These are phyloP conservation scores for Holothuria leucospilota DNA, from an alignment of 53 echinoderm and acorn worm species.

Conservation along the genomic window DNA sequence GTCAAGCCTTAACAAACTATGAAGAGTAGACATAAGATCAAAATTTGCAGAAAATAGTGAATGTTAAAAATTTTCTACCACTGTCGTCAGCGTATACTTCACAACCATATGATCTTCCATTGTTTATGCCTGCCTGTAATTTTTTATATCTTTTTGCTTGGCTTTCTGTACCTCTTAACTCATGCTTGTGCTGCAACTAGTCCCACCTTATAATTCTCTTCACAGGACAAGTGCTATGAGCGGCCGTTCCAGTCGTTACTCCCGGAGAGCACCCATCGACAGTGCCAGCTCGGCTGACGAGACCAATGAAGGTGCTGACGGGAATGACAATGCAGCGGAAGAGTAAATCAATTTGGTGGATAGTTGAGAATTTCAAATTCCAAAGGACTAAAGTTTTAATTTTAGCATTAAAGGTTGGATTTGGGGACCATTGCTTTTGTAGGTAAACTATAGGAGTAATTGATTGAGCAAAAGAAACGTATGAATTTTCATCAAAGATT, in stretches of 20 bases:
- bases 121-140: not conserved
- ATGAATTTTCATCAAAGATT: not conserved
- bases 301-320: constrained; percentile 52
- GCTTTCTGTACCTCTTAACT: not conserved
- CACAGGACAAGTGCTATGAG: constrained; percentile 13
- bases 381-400: no score
- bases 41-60: no score
- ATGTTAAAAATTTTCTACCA: no score
- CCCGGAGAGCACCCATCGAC: constrained; percentile 54
- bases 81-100: no score
- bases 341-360: constrained; percentile 8
- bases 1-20: no score
- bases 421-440: constrained; percentile 18
- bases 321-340: constrained; percentile 55
- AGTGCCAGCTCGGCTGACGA: constrained; percentile 73
- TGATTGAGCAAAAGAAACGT: not conserved
- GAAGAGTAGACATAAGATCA: no score
- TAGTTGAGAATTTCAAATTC: no score
- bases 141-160: not conserved
- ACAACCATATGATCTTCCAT: not conserved
- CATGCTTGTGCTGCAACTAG: constrained; percentile 36
- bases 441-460: not conserved
- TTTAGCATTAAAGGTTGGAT: not conserved
- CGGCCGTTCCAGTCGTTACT: constrained; percentile 59
- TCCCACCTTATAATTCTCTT: constrained; percentile 9